Conservation (phyloP, 2,797 vertebrate genomes). For the Tokudaia muenninki region DNA sequence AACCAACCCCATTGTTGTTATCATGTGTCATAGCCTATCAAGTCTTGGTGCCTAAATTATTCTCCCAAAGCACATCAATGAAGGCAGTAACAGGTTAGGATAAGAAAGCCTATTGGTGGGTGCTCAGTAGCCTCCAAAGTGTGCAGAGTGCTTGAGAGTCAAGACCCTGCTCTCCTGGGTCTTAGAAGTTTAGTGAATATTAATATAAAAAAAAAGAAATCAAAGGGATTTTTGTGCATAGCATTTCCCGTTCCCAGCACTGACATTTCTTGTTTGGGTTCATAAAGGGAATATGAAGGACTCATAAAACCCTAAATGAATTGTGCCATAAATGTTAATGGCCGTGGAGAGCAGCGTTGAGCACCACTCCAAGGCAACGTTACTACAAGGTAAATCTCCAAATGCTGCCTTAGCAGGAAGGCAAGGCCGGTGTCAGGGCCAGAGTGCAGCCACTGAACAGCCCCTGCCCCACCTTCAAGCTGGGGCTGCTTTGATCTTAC, state of each 20-base stretch:
- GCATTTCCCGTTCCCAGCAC: slow-evolving; percentile 37
- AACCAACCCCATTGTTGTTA: background rate
- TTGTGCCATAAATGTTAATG: slow-evolving; percentile 81
- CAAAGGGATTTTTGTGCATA: slow-evolving; percentile 59
- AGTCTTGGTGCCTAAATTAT: background rate
- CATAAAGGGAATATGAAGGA: slow-evolving; percentile 79
- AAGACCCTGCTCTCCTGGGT: background rate
- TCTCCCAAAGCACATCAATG: background rate
- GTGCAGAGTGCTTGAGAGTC: background rate
- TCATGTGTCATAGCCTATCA: background rate
- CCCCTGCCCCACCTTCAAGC: background rate
- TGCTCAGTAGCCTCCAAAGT: background rate
- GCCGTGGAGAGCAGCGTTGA: slow-evolving; percentile 55
- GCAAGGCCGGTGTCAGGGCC: slow-evolving; percentile 28
- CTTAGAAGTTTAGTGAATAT: slow-evolving; percentile 61
- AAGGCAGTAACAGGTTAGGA: background rate
- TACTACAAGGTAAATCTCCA: slow-evolving; percentile 60
- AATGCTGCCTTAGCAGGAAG: slow-evolving; percentile 17
- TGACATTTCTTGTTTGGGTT: slow-evolving; percentile 76
- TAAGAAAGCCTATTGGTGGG: slow-evolving; percentile 25
- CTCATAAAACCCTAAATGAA: slow-evolving; percentile 82
- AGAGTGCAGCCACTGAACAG: background rate
- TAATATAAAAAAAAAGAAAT: slow-evolving; percentile 62
- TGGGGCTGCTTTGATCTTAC: slow-evolving; percentile 16
- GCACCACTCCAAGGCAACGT: slow-evolving; percentile 10